Percentiles rank a stretch among this genome's conserved stretches.
These are phyloP conservation scores for Allygus modestus DNA, from an alignment of 2,888 invertebrate species.

Conservation along the genomic window DNA sequence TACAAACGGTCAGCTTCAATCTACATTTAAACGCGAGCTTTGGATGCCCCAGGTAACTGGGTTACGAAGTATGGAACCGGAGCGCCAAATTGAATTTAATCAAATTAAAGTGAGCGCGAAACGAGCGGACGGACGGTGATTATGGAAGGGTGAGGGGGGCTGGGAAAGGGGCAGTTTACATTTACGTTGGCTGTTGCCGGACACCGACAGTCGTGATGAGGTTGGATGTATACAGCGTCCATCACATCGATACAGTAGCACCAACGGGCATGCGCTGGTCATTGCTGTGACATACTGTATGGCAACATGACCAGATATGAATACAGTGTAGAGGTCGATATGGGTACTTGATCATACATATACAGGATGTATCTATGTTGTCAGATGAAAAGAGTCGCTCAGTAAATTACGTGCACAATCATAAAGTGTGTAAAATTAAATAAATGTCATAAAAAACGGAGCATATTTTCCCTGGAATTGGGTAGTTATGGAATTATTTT, in stretches of 20 bases:
- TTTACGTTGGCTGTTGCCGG: neutral
- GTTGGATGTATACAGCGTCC: neutral
- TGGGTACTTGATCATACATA: too few relatives aligned
- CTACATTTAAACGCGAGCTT: neutral
- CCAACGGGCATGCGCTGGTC: neutral
- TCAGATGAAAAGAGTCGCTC: too few relatives aligned
- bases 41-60: neutral
- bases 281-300: neutral
- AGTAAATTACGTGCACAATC: too few relatives aligned
- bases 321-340: too few relatives aligned
- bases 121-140: slow-evolving; percentile 1
- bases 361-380: too few relatives aligned
- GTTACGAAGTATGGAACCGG: slow-evolving; percentile 11
- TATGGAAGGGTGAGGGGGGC: neutral
- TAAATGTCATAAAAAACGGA: too few relatives aligned
- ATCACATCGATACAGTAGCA: neutral
- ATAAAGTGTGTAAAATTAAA: too few relatives aligned
- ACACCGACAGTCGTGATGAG: neutral
- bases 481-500: too few relatives aligned
- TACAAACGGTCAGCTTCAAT: too few relatives aligned
- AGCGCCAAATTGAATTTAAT: slow-evolving; percentile 27
- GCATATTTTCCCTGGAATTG: too few relatives aligned
- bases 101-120: slow-evolving; percentile 36
- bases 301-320: too few relatives aligned
- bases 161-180: neutral